These are phyloP conservation scores for Phocoena phocoena DNA, from an alignment of 2,113 vertebrate genomes.

Conservation along the genomic window DNA sequence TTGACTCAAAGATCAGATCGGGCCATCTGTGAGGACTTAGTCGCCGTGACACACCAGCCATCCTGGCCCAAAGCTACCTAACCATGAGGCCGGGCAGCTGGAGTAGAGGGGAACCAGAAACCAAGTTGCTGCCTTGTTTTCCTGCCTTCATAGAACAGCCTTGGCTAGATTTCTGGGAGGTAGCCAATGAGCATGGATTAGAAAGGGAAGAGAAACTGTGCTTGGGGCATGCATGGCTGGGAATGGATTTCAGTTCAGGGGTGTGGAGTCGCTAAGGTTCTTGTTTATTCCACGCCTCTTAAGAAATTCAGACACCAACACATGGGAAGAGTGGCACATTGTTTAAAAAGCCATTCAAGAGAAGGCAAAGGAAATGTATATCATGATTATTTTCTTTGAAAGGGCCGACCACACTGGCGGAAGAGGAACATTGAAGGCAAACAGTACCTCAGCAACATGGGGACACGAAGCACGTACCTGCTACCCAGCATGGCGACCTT, in stretches of 20 bases:
- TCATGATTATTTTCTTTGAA: slow-evolving; percentile 7
- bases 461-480: slow-evolving; percentile 85
- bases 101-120: not conserved
- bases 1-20: not conserved
- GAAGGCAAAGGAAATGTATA: not conserved
- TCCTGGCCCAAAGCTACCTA: not conserved
- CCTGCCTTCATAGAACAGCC: not conserved
- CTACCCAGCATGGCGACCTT: slow-evolving; percentile 95
- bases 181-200: not conserved
- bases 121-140: not conserved
- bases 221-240: not conserved
- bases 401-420: slow-evolving; percentile 87
- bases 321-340: not conserved
- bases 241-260: not conserved
- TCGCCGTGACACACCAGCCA: not conserved
- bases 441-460: slow-evolving; percentile 86
- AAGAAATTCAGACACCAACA: not conserved
- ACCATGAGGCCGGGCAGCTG: not conserved
- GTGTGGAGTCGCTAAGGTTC: not conserved
- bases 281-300: not conserved
- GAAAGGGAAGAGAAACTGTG: not conserved
- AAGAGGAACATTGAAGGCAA: slow-evolving; percentile 87
- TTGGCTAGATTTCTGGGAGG: not conserved
- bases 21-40: not conserved
- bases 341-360: not conserved